phyloP scores from a whole-genome alignment of 1,140 invertebrate species.

The Drosophila insularis region DNA sequence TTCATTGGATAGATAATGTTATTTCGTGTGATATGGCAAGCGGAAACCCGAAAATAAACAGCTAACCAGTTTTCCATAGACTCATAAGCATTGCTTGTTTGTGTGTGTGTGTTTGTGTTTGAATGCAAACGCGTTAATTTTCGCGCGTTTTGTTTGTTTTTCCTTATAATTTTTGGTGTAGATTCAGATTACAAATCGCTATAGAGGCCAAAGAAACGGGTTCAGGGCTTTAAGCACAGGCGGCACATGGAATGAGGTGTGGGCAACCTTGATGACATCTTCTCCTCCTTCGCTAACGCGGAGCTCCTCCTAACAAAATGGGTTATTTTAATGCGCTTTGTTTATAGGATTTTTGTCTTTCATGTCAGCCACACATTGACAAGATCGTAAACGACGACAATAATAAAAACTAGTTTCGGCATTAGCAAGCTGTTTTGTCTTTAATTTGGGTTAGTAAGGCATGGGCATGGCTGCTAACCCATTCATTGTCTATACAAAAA shows the following conservation, averaged over 20 bases:
- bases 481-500: background rate
- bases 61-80: conserved; percentile 6
- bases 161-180: conserved; percentile 42
- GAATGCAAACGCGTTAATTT: conserved; percentile 50
- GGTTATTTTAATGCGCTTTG: conserved; percentile 50
- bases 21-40: conserved; percentile 1
- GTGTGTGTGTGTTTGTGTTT: background rate
- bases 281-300: conserved; percentile 22
- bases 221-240: background rate
- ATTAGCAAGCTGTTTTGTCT: conserved; percentile 52
- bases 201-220: conserved; percentile 7
- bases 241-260: conserved; percentile 24
- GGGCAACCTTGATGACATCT: conserved; percentile 50
- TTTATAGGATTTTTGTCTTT: conserved; percentile 55
- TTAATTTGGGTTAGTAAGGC: conserved; percentile 72
- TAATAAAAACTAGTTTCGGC: conserved; percentile 73
- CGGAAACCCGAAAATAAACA: background rate
- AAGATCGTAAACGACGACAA: conserved; percentile 34
- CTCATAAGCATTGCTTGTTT: conserved; percentile 31
- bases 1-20: conserved; percentile 31
- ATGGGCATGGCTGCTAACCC: conserved; percentile 11
- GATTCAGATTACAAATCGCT: conserved; percentile 38
- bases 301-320: conserved; percentile 16
- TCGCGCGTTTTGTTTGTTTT: conserved; percentile 61
- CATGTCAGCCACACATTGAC: conserved; percentile 12